Conservation (phyloP, 1,140 invertebrate genomes). For the Bombus ignitus region DNA sequence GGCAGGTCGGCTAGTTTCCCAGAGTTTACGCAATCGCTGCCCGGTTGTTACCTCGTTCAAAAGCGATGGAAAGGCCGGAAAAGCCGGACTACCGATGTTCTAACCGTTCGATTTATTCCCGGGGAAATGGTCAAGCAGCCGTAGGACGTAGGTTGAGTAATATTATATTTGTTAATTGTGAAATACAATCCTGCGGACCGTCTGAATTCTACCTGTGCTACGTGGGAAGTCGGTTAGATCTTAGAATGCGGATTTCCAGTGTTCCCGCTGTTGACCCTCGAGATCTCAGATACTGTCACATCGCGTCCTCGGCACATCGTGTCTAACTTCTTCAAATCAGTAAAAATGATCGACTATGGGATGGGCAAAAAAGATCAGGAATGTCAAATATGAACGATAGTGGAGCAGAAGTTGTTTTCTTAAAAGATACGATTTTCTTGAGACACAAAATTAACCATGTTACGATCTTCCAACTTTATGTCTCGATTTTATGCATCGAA, state of each 20-base stretch:
- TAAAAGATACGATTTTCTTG: no score
- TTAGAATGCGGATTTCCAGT: conserved; percentile 21
- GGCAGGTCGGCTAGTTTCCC: conserved; percentile 34
- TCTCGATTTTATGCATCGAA: no score
- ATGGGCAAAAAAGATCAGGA: background rate
- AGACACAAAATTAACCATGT: no score
- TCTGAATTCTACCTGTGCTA: conserved; percentile 57
- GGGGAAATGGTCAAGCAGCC: conserved; percentile 65
- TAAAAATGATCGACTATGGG: background rate
- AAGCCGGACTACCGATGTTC: conserved; percentile 38
- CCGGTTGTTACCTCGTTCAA: conserved; percentile 43
- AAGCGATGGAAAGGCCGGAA: conserved; percentile 48
- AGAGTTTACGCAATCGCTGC: conserved; percentile 72
- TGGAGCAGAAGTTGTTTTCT: no score
- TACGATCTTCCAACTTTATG: no score
- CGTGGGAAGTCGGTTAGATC: conserved; percentile 65
- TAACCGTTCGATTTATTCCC: conserved; percentile 30
- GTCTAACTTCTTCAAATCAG: background rate
- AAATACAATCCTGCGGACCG: conserved; percentile 66
- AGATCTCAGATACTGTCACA: conserved; percentile 60
- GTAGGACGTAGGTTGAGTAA: conserved; percentile 67
- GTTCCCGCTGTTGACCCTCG: background rate
- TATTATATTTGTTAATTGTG: conserved; percentile 78
- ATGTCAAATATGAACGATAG: background rate
- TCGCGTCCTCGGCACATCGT: background rate